Conservation (phyloP, 2,797 vertebrate genomes). For the Liparis tanakae region DNA sequence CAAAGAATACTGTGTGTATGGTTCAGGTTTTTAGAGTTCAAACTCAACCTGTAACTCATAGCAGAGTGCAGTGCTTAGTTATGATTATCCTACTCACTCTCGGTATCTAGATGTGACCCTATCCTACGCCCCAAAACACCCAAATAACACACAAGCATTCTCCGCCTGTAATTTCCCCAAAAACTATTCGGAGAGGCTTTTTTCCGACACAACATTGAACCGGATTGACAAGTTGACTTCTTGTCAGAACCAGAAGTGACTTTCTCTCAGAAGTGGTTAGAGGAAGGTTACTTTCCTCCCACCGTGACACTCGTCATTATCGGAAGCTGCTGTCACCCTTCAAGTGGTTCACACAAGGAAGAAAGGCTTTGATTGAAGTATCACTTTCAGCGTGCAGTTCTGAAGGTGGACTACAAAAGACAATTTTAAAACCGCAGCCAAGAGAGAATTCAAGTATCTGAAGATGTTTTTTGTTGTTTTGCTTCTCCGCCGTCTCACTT, state of each 20-base stretch:
- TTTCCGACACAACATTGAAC: constrained; percentile 28
- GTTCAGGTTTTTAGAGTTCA: no score
- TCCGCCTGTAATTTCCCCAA: constrained; percentile 24
- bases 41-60: not conserved
- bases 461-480: not conserved
- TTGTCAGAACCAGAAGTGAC: constrained; percentile 22
- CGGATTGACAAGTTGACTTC: constrained; percentile 27
- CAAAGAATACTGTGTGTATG: no score
- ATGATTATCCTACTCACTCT: not conserved
- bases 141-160: constrained; percentile 17
- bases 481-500: not conserved
- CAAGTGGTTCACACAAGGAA: constrained; percentile 15
- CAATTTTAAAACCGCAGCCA: not conserved
- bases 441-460: not conserved
- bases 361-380: not conserved
- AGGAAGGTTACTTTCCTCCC: constrained; percentile 12
- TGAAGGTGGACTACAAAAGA: not conserved
- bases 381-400: not conserved
- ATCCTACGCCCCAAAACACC: constrained; percentile 11
- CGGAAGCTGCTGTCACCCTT: constrained; percentile 12
- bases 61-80: not conserved
- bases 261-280: constrained; percentile 22
- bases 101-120: constrained; percentile 9
- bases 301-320: constrained; percentile 21
- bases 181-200: constrained; percentile 30